Base-by-base conservation (phyloP, 1,140 invertebrate genomes). In the Venustaconcha ellipsiformis region DNA sequence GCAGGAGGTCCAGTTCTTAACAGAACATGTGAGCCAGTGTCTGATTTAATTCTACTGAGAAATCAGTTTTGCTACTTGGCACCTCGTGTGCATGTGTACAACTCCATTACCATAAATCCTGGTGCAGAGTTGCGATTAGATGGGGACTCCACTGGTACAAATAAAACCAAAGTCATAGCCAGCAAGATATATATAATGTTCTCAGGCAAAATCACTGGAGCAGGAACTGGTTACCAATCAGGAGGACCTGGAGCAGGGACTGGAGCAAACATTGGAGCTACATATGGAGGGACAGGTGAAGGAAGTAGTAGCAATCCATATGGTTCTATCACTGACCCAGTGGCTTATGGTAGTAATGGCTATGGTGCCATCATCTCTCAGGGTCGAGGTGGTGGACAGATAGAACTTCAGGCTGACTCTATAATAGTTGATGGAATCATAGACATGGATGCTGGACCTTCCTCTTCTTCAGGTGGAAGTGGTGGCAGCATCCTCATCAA, bases 361-460 rank as follows among this genome's bases (percentile, higher is more conserved):
- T 76, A 73, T 66, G 76, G 78, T 62, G 81, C 81, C 12, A 73
- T 76, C 56, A 20, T 63, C 11, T 56, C 58, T 17, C 57, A 58
- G n/a, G 83, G 83, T 14, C 57, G 79, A 26, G 85, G 85, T 63
- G 85, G 85, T 57, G 84, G 83, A 18, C 85, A 86, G 70, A 68
- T 86, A 30, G 76, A 83, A n/a, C 59, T 86, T 18, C 71, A 76
- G 1, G 20, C 74, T 14, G 37, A 64, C 18, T 74, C 20, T 14
- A 37, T 82, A 11, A 74, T 23, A 23, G 64, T 83, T 63, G 79
- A 86, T 77, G 85, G 85, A 30, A 68, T 78, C 14, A 82, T 86
- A 30, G 80, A 86, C 56, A 72, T 85, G 79, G 84, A 78, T 73
- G 83, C 81, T 66, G 66, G 67, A 30, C 62, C 67, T 66, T 74